Evolutionary conservation across 2,888 invertebrate genomes (phyloP), one percentile per base, ranked within the genome.

Genomic region (Lissocephala sabroskyi): DNA sequence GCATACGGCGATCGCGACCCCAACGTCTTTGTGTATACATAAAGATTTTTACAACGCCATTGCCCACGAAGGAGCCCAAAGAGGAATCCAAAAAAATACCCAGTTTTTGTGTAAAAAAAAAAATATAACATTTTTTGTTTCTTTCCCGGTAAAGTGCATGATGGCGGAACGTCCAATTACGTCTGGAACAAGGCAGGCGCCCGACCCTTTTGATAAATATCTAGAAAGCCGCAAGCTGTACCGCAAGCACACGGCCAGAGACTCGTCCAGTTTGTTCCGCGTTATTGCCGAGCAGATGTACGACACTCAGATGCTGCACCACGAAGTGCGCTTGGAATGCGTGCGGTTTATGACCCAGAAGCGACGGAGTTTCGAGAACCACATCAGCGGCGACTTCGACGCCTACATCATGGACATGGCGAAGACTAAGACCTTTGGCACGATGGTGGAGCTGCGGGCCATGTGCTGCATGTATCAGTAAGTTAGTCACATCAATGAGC

Each of bases 251-350:
- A 91, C 92, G 13, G 94, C 96, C 45, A 90, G 92, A 76, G 96
- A 97, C 86, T 91, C 94, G 43, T 93, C 93, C 52, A 95, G 94
- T 80, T 86, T 97, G 40, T 97, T 96, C 85, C 89, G 96, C 67
- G 93, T 93, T 9, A 90, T 95, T 43, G 92, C 96, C 29, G 96
- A 97, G 85, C 95, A 95, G 85, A 88, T 85, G 65, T 89, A 86
- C 71, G 88, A 87, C 46, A 88, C 87, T 17, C 89, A 96, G 85
- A 85, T 90, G 59, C 90, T 90, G 82, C 94, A 94, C 81, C 87
- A 90, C 67, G 88, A 88, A 77, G 90, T 95, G 43, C 88, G 95
- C 46, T 86, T 88, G 66, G 89, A 91, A 61, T 92, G 93, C 68
- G 88, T 94, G 11, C 86, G 89, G 11, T 95, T 89, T 83, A 92